phyloP scores from a whole-genome alignment of 1,140 invertebrate species.

The Drosophila oshimai region DNA sequence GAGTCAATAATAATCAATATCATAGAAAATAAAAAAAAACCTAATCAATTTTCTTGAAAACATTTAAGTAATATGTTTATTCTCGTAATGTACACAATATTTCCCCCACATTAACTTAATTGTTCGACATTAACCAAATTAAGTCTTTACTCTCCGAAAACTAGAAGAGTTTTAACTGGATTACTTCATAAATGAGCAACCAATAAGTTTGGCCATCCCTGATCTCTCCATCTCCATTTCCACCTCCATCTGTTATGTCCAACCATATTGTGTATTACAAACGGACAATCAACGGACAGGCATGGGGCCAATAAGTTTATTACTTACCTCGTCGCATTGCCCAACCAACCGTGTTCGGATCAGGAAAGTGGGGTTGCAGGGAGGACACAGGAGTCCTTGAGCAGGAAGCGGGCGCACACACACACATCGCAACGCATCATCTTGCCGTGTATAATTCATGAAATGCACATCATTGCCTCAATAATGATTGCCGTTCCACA shows the following conservation, averaged over 20 bases:
- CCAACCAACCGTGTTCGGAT: conserved; percentile 50
- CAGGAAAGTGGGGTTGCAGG: background rate
- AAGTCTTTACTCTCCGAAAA: background rate
- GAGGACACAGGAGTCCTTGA: conserved; percentile 19
- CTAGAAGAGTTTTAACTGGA: background rate
- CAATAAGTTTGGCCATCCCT: conserved; percentile 31
- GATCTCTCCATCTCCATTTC: conserved; percentile 4
- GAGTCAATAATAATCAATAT: too few relatives aligned
- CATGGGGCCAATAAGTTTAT: conserved; percentile 78
- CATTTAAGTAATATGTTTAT: too few relatives aligned
- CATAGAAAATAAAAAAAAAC: too few relatives aligned
- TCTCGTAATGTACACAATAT: too few relatives aligned
- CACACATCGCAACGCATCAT: conserved; percentile 30
- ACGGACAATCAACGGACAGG: conserved; percentile 61
- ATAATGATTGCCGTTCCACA: conserved; percentile 67
- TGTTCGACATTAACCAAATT: background rate
- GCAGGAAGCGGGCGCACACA: conserved; percentile 30
- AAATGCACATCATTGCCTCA: conserved; percentile 78
- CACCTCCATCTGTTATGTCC: background rate
- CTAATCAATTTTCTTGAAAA: too few relatives aligned
- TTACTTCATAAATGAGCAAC: background rate
- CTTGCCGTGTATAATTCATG: conserved; percentile 69
- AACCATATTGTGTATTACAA: conserved; percentile 57
- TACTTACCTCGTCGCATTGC: conserved; percentile 74
- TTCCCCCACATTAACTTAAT: background rate